Evolutionary conservation across 2,797 vertebrate species (phyloP).

Genomic region (Sebastes iracundus): DNA sequence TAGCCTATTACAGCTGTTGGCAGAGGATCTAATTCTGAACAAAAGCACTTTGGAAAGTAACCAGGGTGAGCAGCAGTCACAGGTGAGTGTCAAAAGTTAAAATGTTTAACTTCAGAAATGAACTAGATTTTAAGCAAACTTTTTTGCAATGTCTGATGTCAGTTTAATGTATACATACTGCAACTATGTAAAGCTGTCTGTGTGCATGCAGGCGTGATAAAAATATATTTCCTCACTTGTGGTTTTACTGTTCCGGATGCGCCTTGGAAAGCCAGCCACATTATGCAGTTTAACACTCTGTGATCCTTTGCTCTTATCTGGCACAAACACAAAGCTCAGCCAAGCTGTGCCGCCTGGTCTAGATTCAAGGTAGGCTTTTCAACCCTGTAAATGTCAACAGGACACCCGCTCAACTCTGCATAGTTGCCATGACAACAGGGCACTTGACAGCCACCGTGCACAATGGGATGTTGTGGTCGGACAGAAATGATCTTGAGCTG

Average conservation of each 20-base stretch:
- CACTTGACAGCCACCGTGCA: conserved; percentile 53
- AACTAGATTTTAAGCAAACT: background rate
- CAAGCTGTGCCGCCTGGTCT: conserved; percentile 49
- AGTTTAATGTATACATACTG: background rate
- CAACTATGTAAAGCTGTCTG: background rate
- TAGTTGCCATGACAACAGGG: conserved; percentile 69
- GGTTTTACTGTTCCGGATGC: background rate
- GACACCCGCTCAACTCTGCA: conserved; percentile 34
- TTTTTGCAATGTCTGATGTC: background rate
- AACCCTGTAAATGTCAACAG: conserved; percentile 71
- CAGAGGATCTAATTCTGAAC: conserved; percentile 6
- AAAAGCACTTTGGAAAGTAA: conserved; percentile 11
- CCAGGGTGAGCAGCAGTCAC: background rate
- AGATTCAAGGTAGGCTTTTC: conserved; percentile 61
- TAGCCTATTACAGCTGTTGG: conserved; percentile 1
- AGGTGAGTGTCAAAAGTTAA: background rate
- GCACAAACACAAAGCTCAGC: conserved; percentile 53
- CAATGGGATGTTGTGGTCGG: conserved; percentile 49
- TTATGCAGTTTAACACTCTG: conserved; percentile 30
- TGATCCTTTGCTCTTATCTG: conserved; percentile 56
- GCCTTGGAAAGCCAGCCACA: background rate
- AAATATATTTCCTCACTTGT: background rate
- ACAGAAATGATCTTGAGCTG: conserved; percentile 56
- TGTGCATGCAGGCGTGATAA: background rate
- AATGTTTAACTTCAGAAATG: background rate